These are phyloP conservation scores for Sericinus montela DNA, from an alignment of 2,888 invertebrate species.

Conservation along the genomic window DNA sequence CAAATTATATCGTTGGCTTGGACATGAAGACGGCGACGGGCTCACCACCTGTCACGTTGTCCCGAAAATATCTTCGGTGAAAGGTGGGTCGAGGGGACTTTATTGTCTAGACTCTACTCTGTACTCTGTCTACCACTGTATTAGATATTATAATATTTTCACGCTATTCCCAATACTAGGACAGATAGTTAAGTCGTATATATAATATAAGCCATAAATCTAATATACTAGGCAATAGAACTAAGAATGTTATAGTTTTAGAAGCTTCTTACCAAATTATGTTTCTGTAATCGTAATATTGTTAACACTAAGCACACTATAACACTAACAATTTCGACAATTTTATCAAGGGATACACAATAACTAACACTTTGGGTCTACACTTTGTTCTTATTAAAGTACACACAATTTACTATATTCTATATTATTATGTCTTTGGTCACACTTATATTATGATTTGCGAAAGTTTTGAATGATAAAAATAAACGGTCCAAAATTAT, in stretches of 20 bases:
- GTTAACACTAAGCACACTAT: constrained; percentile 48
- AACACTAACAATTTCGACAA: constrained; percentile 49
- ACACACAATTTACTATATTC: constrained; percentile 33
- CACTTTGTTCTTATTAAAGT: constrained; percentile 30
- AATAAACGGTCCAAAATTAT: constrained; percentile 57
- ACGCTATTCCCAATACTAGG: no score
- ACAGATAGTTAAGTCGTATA: no score
- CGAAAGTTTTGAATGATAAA: constrained; percentile 44
- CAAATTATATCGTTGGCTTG: no score
- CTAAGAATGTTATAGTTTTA: constrained; percentile 19
- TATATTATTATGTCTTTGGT: constrained; percentile 54
- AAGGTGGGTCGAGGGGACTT: no score
- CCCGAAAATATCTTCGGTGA: no score
- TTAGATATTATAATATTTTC: no score
- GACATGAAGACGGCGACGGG: no score
- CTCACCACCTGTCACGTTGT: no score
- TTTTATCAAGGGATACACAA: constrained; percentile 38
- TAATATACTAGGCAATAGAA: no score
- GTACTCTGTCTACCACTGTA: no score
- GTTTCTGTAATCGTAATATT: constrained; percentile 27
- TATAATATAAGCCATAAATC: no score
- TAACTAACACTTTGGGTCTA: constrained; percentile 25
- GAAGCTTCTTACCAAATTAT: constrained; percentile 44
- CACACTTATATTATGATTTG: constrained; percentile 46
- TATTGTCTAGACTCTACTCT: no score